phyloP scores from a whole-genome alignment of 37 sponge, comb jelly and placozoan species.

The Mnemiopsis leidyi region DNA sequence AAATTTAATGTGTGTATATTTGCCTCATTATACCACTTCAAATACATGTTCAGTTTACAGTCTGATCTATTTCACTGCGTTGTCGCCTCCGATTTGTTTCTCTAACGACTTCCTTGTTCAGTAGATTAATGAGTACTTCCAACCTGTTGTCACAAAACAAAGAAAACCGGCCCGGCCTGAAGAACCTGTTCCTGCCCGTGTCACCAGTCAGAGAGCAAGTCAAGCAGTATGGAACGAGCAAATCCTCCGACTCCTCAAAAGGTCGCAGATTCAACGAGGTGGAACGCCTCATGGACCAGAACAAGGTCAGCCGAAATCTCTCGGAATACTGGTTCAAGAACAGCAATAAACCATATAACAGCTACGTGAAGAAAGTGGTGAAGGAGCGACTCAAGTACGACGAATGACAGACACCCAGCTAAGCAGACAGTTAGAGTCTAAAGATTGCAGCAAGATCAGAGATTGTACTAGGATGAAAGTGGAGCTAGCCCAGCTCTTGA shows the following conservation, averaged over 20 bases:
- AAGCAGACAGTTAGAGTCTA: background rate
- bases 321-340: conserved; percentile 64
- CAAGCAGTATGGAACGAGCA: background rate
- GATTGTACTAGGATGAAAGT: background rate
- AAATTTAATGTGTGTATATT: conserved; percentile 51
- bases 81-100: background rate
- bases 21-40: conserved; percentile 16
- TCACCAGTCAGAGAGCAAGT: conserved; percentile 62
- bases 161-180: conserved; percentile 27
- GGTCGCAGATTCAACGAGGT: conserved; percentile 47
- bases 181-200: conserved; percentile 9
- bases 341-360: conserved; percentile 38
- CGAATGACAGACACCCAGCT: background rate
- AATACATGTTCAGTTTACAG: background rate
- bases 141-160: conserved; percentile 35
- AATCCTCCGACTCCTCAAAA: background rate
- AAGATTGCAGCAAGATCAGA: background rate
- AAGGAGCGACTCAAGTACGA: conserved; percentile 51
- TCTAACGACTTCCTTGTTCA: background rate
- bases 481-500: background rate
- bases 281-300: conserved; percentile 55
- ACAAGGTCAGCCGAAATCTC: conserved; percentile 45
- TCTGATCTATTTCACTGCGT: background rate
- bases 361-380: conserved; percentile 49
- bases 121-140: conserved; percentile 29